Evolutionary conservation across 2,113 vertebrate genomes (phyloP), one percentile per base, ranked within the genome.

Genomic region (Hyperopisus bebe): DNA sequence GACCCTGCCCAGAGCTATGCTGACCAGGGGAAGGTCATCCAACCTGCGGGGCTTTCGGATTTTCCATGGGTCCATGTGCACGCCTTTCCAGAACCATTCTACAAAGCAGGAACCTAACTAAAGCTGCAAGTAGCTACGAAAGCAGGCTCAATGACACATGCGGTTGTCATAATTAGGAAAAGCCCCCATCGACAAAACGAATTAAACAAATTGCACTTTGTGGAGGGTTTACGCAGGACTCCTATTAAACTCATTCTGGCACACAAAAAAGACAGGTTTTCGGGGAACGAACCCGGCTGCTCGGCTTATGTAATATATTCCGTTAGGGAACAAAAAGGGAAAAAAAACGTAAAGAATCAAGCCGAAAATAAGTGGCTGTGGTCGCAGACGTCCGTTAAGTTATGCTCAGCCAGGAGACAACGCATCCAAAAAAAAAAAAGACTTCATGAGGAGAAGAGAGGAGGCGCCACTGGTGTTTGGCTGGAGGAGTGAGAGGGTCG

Each of bases 381-480:
- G 42, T 53, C n/a, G 44, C 58, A 27, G 42, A 46, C 42, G 24
- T 88, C 66, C 62, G 48, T 10, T 82, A 89, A 74, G 46, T 88
- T 88, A 24, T 5, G 13, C 27, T 82, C 88, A 55, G 19, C 88
- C 21, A 66, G 47, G 39, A 51, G 47, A 77, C 46, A 39, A 42
- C n/a, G 47, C 50, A 27, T 51, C 7, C 15, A 10, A 39, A 89
- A 74, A 47, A 50, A 88, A 70, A 66, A 82, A 48, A 5, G 70
- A 82, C 21, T 35, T 1, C 46, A 31, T 80, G 27, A 80, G 47
- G 44, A 47, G 47, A 11, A 21, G 66, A 44, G 31, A 53, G 88
- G 88, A 77, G 88, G 88, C 88, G 88, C 70, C 88, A 89, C 47
- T 9, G 15, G 19, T 50, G 27, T 53, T 89, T 82, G 13, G 17